These are phyloP conservation scores for Drosophila anomalata DNA, from an alignment of 2,888 invertebrate genomes.

Conservation along the genomic window DNA sequence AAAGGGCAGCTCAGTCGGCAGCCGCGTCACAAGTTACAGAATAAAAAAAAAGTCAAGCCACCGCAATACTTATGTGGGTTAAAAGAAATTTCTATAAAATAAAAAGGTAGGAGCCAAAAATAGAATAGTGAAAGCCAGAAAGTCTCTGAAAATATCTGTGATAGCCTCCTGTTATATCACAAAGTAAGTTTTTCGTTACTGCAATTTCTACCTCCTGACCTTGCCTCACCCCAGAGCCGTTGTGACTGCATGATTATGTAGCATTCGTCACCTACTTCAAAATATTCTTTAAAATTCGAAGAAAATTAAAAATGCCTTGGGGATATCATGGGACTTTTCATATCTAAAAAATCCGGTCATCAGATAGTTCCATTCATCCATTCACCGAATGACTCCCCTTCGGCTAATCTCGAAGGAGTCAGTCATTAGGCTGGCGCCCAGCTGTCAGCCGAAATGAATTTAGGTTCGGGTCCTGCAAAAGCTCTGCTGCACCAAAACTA, in stretches of 20 bases:
- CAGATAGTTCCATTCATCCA: background rate
- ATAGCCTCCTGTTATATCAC: constrained; percentile 1
- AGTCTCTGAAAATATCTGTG: background rate
- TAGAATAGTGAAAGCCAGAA: background rate
- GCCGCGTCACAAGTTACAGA: constrained; percentile 22
- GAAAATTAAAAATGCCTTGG: background rate
- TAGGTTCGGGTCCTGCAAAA: constrained; percentile 43
- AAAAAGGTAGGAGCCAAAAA: background rate
- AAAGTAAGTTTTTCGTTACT: background rate
- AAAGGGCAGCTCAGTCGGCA: constrained; percentile 55
- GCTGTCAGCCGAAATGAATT: constrained; percentile 63
- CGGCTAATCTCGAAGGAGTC: constrained; percentile 8
- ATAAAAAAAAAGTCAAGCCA: constrained; percentile 60
- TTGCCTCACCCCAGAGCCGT: background rate
- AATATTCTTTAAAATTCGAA: background rate
- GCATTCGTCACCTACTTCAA: background rate
- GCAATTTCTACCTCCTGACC: background rate
- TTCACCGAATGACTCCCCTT: background rate
- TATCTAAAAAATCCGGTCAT: background rate
- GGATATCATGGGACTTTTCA: background rate
- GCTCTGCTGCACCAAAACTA: constrained; percentile 7
- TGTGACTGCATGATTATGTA: background rate
- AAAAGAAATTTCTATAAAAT: background rate
- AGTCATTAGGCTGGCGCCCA: constrained; percentile 66
- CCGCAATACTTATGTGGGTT: constrained; percentile 1